A percentile compares a stretch with the other conserved stretches of the same genome.
Conservation (phyloP, 2,888 invertebrate genomes). For the Chrysolina oricalcia region DNA sequence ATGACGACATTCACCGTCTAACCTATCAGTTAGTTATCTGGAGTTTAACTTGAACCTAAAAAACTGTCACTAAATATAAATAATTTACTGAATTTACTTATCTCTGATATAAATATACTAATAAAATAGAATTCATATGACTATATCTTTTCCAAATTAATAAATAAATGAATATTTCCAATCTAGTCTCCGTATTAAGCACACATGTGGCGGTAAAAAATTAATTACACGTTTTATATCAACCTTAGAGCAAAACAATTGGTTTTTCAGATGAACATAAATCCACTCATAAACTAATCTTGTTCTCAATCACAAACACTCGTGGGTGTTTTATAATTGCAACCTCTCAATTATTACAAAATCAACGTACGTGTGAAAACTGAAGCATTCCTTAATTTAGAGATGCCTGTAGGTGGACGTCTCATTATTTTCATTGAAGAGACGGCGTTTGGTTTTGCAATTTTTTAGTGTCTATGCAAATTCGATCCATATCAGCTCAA, state of each 20-base stretch:
- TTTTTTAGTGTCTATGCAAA: conserved; percentile 5
- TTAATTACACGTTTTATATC: conserved; percentile 21
- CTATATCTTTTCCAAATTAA: neutral
- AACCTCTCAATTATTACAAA: conserved; percentile 32
- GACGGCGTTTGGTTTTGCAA: neutral
- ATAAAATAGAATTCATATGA: no score
- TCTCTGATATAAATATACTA: no score
- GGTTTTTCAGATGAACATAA: conserved; percentile 18
- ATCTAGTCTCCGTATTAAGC: conserved; percentile 7
- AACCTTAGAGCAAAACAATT: conserved; percentile 23
- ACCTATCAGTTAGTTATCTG: no score
- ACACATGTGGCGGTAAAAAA: conserved; percentile 19
- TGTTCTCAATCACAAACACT: conserved; percentile 18
- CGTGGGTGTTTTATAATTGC: conserved; percentile 25
- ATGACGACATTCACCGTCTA: no score
- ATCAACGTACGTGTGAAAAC: conserved; percentile 29
- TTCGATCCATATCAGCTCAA: neutral
- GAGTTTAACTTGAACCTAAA: no score
- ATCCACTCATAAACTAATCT: conserved; percentile 26
- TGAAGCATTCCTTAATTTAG: conserved; percentile 20
- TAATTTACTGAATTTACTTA: no score
- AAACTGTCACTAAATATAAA: no score
- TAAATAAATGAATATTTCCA: conserved; percentile 11
- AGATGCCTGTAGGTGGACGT: conserved; percentile 16
- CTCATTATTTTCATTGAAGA: conserved; percentile 15